These are phyloP conservation scores for Malthinus flaveolus DNA, from an alignment of 2,888 invertebrate species.

Conservation along the genomic window DNA sequence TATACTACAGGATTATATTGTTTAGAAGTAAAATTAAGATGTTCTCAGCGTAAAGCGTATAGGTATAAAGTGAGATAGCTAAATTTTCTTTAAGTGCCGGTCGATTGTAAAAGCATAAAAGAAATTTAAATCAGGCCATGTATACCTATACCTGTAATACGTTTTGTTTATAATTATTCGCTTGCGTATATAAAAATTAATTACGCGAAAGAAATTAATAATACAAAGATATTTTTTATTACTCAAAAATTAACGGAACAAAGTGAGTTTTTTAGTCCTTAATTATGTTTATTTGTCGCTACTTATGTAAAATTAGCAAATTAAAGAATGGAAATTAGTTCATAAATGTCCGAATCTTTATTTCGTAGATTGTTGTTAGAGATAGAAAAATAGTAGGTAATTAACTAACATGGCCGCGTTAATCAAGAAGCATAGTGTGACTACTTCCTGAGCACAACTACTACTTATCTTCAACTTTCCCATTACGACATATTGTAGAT, in stretches of 20 bases:
- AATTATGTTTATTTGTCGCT: conserved; percentile 8
- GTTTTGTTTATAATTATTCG: too few species aligned
- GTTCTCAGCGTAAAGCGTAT: too few species aligned
- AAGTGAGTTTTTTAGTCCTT: neutral
- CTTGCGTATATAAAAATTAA: too few species aligned
- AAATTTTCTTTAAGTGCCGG: too few species aligned
- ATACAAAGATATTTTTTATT: too few species aligned
- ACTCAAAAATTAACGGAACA: conserved; percentile 1
- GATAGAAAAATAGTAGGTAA: conserved; percentile 40
- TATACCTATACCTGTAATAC: too few species aligned
- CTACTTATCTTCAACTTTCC: conserved; percentile 42
- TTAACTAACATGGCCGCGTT: conserved; percentile 56
- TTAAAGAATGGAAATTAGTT: conserved; percentile 6
- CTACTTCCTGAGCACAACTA: conserved; percentile 36
- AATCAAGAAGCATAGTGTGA: conserved; percentile 53
- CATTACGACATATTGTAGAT: conserved; percentile 50
- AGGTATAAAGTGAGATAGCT: too few species aligned
- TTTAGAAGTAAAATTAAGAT: too few species aligned
- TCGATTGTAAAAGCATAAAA: too few species aligned
- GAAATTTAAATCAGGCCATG: too few species aligned
- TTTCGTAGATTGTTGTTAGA: conserved; percentile 6
- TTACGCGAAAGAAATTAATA: too few species aligned
- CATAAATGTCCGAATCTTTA: conserved; percentile 16
- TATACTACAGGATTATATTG: too few species aligned
- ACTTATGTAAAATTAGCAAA: conserved; percentile 7